These are phyloP conservation scores for Neuroscelio doddi DNA, from an alignment of 2,888 invertebrate genomes.

Conservation along the genomic window DNA sequence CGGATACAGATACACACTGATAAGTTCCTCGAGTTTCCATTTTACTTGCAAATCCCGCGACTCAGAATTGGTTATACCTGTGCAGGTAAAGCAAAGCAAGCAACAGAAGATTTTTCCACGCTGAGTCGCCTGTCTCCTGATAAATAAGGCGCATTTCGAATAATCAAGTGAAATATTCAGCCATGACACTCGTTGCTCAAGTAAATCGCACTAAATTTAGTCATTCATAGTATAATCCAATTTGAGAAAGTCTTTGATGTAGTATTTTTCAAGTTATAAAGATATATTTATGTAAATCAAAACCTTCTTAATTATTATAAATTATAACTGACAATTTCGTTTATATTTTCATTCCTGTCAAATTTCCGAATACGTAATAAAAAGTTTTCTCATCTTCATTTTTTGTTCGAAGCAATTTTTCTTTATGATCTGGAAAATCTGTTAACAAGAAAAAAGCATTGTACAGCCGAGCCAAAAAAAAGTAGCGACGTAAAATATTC, in stretches of 20 bases:
- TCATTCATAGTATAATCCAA: constrained; percentile 2
- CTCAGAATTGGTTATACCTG: constrained; percentile 40
- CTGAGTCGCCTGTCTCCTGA: constrained; percentile 43
- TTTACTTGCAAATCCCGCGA: constrained; percentile 56
- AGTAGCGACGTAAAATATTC: no score
- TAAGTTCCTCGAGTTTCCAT: constrained; percentile 52
- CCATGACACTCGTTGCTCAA: constrained; percentile 26
- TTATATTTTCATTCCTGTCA: no score
- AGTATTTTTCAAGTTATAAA: no score
- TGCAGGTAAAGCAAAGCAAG: constrained; percentile 19
- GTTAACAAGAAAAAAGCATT: no score
- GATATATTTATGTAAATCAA: no score
- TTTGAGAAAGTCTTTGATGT: constrained; percentile 8
- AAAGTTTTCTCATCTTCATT: background rate
- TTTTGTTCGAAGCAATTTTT: background rate
- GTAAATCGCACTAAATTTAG: constrained; percentile 2
- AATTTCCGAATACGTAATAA: no score
- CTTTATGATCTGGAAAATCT: no score
- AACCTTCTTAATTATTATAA: no score
- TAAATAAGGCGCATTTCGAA: constrained; percentile 56
- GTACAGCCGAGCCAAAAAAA: no score
- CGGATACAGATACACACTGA: constrained; percentile 56
- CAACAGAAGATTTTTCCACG: constrained; percentile 5
- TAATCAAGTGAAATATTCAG: constrained; percentile 50
- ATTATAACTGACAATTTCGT: no score